A percentile compares a stretch with the other conserved stretches of the same genome.
Conservation (phyloP, 2,113 vertebrate species). For the Semnopithecus entellus region DNA sequence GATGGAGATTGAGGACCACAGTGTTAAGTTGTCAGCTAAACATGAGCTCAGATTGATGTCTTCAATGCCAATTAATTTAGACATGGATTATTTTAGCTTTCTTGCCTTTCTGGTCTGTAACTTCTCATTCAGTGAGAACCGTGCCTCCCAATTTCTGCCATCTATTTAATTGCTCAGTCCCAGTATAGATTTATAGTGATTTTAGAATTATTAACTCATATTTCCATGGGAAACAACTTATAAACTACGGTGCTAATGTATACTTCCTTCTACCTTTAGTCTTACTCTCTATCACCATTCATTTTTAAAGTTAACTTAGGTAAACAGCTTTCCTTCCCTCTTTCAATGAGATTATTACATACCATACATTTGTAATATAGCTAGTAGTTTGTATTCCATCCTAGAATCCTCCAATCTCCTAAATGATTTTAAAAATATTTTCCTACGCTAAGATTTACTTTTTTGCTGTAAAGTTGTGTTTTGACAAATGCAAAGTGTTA, state of each 20-base stretch:
- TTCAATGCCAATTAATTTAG: neutral
- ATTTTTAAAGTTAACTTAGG: neutral
- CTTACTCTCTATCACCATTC: neutral
- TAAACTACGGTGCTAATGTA: neutral
- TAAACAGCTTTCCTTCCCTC: neutral
- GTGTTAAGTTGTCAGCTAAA: neutral
- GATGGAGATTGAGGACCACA: neutral
- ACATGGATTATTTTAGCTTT: neutral
- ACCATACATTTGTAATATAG: neutral
- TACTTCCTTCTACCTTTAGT: neutral
- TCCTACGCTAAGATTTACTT: neutral
- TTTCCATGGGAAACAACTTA: neutral
- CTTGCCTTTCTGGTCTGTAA: neutral
- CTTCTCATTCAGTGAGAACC: neutral
- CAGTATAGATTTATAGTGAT: neutral
- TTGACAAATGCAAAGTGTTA: neutral
- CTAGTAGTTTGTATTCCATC: neutral
- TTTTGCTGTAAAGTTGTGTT: neutral
- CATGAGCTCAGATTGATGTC: neutral
- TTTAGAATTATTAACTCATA: neutral
- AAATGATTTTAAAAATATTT: neutral
- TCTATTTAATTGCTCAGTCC: neutral
- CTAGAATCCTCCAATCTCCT: neutral
- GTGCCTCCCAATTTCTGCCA: neutral
- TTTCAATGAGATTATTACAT: too few relatives aligned